Evolutionary conservation across 2,113 vertebrate species (phyloP).

Genomic region (Dryoscopus gambensis): DNA sequence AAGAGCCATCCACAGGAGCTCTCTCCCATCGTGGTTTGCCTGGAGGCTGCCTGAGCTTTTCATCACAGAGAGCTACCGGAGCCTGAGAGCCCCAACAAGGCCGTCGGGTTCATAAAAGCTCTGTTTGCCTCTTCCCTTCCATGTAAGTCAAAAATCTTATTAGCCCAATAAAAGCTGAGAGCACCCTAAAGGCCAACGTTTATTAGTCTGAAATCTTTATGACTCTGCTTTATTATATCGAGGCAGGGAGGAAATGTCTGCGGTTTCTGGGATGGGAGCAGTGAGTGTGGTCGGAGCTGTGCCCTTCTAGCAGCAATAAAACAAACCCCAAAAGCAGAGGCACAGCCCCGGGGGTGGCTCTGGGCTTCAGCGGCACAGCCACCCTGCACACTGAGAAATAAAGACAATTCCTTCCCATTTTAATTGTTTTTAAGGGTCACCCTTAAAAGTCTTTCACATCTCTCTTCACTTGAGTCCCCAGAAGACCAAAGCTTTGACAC

Average conservation of each 20-base stretch:
- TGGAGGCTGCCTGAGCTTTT: not conserved
- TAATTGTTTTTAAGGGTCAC: not conserved
- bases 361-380: not conserved
- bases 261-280: fast-evolving
- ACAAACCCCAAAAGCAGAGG: not conserved
- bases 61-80: not conserved
- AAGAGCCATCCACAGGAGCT: not conserved
- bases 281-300: fast-evolving
- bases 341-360: not conserved
- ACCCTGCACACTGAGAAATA: not conserved
- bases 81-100: not conserved
- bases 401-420: not conserved
- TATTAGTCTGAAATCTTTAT: not conserved
- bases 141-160: not conserved
- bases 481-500: not conserved
- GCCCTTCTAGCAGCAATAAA: fast-evolving
- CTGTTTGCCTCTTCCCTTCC: not conserved
- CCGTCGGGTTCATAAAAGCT: not conserved
- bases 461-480: not conserved
- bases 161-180: slow-evolving; percentile 2
- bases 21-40: fast-evolving
- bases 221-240: not conserved
- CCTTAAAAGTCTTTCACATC: not conserved
- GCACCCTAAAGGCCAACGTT: slow-evolving; percentile 10
- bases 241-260: not conserved